phyloP scores from a whole-genome alignment of 2,113 vertebrate species.

The Caretta caretta region DNA sequence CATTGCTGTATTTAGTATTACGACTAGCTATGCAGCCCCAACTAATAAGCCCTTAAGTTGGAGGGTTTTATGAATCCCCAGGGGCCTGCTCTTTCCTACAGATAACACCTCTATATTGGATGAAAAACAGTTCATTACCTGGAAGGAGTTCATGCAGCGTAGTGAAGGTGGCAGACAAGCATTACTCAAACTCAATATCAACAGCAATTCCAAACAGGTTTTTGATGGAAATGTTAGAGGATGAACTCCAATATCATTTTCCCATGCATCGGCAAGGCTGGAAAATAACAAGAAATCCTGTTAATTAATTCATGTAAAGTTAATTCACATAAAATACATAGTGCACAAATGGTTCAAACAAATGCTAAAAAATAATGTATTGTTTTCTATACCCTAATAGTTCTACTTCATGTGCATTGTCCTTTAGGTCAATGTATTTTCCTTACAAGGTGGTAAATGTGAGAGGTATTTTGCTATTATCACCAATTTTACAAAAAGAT shows the following conservation, averaged over 20 bases:
- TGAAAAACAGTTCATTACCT: slow-evolving; percentile 81
- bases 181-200: slow-evolving; percentile 85
- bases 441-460: background rate
- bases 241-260: slow-evolving; percentile 90
- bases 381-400: background rate
- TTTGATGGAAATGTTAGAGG: slow-evolving; percentile 85
- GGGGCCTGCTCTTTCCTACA: background rate
- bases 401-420: background rate
- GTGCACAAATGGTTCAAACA: background rate
- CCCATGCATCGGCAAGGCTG: slow-evolving; percentile 88
- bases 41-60: background rate
- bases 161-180: slow-evolving; percentile 85
- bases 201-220: slow-evolving; percentile 90
- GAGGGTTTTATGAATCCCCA: background rate
- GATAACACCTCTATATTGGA: background rate
- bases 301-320: background rate
- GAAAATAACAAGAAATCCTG: background rate
- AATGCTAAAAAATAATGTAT: background rate
- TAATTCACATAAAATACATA: background rate
- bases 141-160: slow-evolving; percentile 89
- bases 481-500: background rate
- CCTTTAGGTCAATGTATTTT: background rate
- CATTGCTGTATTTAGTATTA: background rate
- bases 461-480: background rate
- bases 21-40: background rate